Base-by-base conservation (phyloP, 2,888 invertebrate species). In the Meloe dianella region DNA sequence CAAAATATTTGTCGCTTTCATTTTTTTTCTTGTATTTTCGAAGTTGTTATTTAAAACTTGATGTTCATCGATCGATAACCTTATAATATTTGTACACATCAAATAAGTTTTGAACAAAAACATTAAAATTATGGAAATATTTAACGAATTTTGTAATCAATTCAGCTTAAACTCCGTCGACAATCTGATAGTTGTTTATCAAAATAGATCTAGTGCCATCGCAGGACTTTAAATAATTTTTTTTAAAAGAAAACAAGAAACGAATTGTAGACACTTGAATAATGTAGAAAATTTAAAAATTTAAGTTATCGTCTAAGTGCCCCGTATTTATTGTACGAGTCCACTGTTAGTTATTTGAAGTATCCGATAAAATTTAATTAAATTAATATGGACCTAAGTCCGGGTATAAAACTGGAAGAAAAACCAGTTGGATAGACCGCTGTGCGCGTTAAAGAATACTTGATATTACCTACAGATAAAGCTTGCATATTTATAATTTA, bases 311-410 rank as follows among this genome's bases (percentile, higher is more conserved):
- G 73, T 76, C 74, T 78, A 77, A 77, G 73, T 75, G 75, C 72
- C 70, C 72, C 68, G 78, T 78, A 78, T 80, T 79, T 78, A 78
- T 80, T 76, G 75, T 74, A 77, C 75, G 76, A 77, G 68, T 65
- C 78, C 74, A 71, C 72, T 72, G 51, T 24, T 22, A 77, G 78
- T 73, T 77, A 81, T 81, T 78, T 78, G 71, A 80, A 76, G 78
- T 78, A 82, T 81, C 81, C 81, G 79, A 81, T 81, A 81, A 81
- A 81, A 81, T 82, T 81, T 81, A 82, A 82, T 82, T 82, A 81
- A 82, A 82, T 81, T 81, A 82, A 81, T 82, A 81, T 78, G 78
- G 77, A 73, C 75, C 77, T 74, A 72, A 72, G 70, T 73, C 67
- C 71, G 68, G 51, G 70, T 64, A 71, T 73, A 51, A 51, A 51